Evolutionary conservation across 2,797 vertebrate genomes (phyloP).

Genomic region (Champsocephalus gunnari): DNA sequence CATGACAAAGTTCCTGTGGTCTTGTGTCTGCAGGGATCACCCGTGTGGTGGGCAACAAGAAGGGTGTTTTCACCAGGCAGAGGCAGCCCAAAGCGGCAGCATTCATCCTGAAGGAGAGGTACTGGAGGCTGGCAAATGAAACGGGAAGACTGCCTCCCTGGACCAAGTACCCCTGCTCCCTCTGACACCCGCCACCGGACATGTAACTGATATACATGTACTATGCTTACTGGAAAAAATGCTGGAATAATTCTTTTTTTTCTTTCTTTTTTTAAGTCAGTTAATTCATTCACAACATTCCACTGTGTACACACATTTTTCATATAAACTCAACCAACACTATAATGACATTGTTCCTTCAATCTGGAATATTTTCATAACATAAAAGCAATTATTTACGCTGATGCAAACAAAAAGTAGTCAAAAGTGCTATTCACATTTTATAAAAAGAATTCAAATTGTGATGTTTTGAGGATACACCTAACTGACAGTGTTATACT

Average conservation of each 20-base stretch:
- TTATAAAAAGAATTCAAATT: not conserved
- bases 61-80: conserved; percentile 95
- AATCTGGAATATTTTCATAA: conserved; percentile 1
- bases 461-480: not conserved
- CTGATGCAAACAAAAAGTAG: not conserved
- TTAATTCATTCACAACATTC: not conserved
- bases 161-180: conserved; percentile 77
- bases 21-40: conserved; percentile 77
- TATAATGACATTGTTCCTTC: not conserved
- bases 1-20: not conserved
- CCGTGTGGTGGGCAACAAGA: conserved; percentile 93
- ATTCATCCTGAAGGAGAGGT: conserved; percentile 91
- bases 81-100: conserved; percentile 94
- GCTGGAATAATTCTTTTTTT: not conserved
- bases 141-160: conserved; percentile 81
- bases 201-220: not conserved
- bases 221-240: not conserved
- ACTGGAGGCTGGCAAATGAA: conserved; percentile 94
- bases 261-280: not conserved
- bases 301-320: not conserved
- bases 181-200: conserved; percentile 43
- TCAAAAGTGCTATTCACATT: not conserved
- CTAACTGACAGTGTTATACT: not conserved
- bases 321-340: not conserved
- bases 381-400: not conserved